Evolutionary conservation across 2,888 invertebrate species (phyloP), one percentile per base, ranked within the genome.

Genomic region (Panopea generosa): DNA sequence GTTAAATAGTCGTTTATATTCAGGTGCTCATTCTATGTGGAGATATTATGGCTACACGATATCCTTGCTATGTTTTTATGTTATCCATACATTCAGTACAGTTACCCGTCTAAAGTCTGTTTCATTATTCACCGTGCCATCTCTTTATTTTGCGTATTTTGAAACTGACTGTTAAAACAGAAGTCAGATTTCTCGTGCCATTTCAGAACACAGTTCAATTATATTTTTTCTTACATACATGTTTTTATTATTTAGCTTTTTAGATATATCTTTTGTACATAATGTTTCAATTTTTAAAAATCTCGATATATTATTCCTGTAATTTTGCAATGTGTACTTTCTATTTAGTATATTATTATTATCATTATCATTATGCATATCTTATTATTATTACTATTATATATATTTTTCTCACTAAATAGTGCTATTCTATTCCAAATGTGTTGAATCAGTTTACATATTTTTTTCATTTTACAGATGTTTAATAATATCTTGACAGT

Each of bases 1-100:
- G 68, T 75, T 79, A 75, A 78, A 71, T 61, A 65, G 75, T 52
- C 71, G 56, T 79, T 79, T 72, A 62, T 75, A 79, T 79, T 75
- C 79, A 75, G 68, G 26, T 52, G 14, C 14, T 14, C 14, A 20
- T 52, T 20, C 52, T 52, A 65, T 40, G n/a, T 43, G 65, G 45
- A 65, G 50, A 72, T 65, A 57, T 33, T 52, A 27, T 20, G 33
- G 71, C 65, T 38, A 73, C 60, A 33, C 45, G 72, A 73, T 73
- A 73, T 9, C 66, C 72, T 65, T 72, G 66, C 45, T 40, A 43
- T 65, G 43, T 50, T 26, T 62, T 62, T 18, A 38, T 47, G 33
- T 45, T 20, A 62, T 49, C 62, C 33, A 52, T 62, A 38, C 27
- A 62, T 6, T 18, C 6, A 47, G 52, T 62, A 26, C 50, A 11